Conservation (phyloP, 2,888 invertebrate species). For the Platycheirus rosarum region DNA sequence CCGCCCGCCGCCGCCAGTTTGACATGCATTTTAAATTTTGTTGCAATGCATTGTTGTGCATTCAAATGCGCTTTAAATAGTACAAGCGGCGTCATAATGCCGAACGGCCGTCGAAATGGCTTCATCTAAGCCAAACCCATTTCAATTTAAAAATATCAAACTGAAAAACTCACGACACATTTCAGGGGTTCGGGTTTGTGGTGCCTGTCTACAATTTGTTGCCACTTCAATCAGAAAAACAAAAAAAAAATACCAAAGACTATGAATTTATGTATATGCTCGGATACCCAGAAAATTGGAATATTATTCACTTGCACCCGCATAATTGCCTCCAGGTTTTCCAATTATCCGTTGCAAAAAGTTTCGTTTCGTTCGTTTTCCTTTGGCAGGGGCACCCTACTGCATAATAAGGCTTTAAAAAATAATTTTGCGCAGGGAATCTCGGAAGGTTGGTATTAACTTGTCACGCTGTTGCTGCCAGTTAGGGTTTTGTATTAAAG, state of each 20-base stretch:
- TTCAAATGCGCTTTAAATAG: slow-evolving; percentile 14
- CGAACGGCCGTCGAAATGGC: slow-evolving; percentile 15
- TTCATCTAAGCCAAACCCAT: slow-evolving; percentile 27
- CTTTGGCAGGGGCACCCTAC: neutral
- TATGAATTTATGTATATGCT: neutral
- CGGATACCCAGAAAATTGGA: neutral
- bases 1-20: slow-evolving; percentile 37
- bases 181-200: slow-evolving; percentile 6
- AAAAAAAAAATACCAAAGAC: neutral
- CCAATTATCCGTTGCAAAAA: slow-evolving; percentile 55
- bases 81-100: slow-evolving; percentile 21
- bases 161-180: slow-evolving; percentile 12
- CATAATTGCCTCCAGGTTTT: slow-evolving; percentile 57
- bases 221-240: neutral
- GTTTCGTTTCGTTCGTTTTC: slow-evolving; percentile 6
- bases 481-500: neutral
- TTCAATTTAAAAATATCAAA: slow-evolving; percentile 31
- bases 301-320: slow-evolving; percentile 58
- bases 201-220: neutral
- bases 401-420: slow-evolving; percentile 43
- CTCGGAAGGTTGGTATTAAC: slow-evolving; percentile 17
- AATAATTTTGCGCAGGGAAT: slow-evolving; percentile 39
- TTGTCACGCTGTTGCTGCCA: slow-evolving; percentile 14
- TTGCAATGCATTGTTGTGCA: slow-evolving; percentile 23
- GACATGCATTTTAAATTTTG: slow-evolving; percentile 21